phyloP scores from a whole-genome alignment of 1,140 invertebrate genomes.

The Leptoteleia sp. region DNA sequence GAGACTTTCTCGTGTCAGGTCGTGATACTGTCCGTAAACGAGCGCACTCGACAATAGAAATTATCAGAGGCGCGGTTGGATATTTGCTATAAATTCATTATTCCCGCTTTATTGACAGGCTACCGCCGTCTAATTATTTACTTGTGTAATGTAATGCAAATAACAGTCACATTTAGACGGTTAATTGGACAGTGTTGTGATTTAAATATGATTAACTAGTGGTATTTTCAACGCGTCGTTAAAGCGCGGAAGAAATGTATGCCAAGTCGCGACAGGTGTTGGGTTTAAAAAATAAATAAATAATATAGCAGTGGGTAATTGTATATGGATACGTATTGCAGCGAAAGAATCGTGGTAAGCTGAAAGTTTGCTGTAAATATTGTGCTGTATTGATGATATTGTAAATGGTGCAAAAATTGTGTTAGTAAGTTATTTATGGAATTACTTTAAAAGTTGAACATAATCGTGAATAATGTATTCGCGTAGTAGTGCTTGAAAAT shows the following conservation, averaged over 20 bases:
- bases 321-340: no score
- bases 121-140: slow-evolving; percentile 39
- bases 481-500: not conserved
- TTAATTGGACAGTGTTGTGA: slow-evolving; percentile 25
- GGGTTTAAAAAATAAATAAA: slow-evolving; percentile 9
- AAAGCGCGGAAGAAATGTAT: slow-evolving; percentile 9
- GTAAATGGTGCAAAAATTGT: not conserved
- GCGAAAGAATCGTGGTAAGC: no score
- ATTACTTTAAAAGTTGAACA: no score
- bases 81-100: slow-evolving; percentile 63
- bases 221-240: slow-evolving; percentile 16
- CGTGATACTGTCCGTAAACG: slow-evolving; percentile 68
- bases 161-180: slow-evolving; percentile 40
- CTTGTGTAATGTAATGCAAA: slow-evolving; percentile 30
- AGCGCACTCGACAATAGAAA: slow-evolving; percentile 64
- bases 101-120: slow-evolving; percentile 17
- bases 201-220: slow-evolving; percentile 39
- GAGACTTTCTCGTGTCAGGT: slow-evolving; percentile 76
- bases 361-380: slow-evolving; percentile 1
- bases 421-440: no score
- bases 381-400: not conserved
- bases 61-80: slow-evolving; percentile 53
- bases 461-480: no score
- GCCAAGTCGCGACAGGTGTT: not conserved
- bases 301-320: no score